Percentiles rank a stretch among this genome's conserved stretches.
Evolutionary conservation across 2,113 vertebrate genomes (phyloP).

Genomic region (Cynoglossus semilaevis): DNA sequence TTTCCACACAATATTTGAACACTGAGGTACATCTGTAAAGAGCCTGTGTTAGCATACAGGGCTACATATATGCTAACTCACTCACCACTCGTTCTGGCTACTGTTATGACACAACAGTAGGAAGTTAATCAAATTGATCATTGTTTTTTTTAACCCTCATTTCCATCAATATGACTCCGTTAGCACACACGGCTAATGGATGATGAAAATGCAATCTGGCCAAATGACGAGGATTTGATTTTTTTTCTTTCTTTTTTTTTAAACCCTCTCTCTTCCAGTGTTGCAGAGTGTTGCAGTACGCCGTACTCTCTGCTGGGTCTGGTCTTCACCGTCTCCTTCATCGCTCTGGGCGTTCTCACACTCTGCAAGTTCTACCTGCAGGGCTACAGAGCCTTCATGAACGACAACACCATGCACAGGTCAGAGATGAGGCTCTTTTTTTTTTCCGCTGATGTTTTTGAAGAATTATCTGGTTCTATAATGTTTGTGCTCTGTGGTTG

Average conservation of each 20-base stretch:
- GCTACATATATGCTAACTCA: no score
- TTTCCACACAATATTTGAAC: no score
- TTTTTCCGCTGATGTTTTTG: not conserved
- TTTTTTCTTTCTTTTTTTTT: not conserved
- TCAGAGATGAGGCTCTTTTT: constrained; percentile 34
- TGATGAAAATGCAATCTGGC: no score
- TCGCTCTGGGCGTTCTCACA: constrained; percentile 93
- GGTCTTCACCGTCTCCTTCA: constrained; percentile 96
- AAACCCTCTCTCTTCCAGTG: constrained; percentile 67
- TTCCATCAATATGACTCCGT: no score
- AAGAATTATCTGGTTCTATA: not conserved
- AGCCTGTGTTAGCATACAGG: no score
- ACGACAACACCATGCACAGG: constrained; percentile 98
- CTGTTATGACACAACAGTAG: no score
- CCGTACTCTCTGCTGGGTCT: constrained; percentile 93
- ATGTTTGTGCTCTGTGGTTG: not conserved
- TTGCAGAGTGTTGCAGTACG: constrained; percentile 97
- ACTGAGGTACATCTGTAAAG: no score
- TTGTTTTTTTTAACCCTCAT: no score
- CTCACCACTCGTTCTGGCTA: no score
- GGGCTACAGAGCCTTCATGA: constrained; percentile 96
- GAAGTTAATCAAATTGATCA: no score
- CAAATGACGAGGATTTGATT: no score
- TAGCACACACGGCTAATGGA: no score
- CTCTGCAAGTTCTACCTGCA: constrained; percentile 99